Conservation (phyloP, 2,797 vertebrate species). For the Denticeps clupeoides region DNA sequence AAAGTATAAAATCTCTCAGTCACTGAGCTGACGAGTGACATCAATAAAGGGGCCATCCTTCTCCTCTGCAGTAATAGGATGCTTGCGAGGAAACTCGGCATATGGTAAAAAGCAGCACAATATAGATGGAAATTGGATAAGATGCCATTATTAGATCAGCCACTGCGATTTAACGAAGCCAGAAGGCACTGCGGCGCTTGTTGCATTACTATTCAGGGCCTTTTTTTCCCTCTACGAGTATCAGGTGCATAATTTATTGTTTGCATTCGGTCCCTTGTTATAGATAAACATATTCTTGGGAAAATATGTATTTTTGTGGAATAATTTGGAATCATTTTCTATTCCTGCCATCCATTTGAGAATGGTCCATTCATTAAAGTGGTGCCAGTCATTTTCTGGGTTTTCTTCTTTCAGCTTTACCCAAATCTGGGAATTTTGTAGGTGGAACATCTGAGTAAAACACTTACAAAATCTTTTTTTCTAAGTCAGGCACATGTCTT, state of each 20-base stretch:
- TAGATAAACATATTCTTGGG: slow-evolving; percentile 28
- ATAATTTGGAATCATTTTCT: slow-evolving; percentile 13
- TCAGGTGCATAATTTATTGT: slow-evolving; percentile 36
- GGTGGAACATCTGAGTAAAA: too few species aligned
- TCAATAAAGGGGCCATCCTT: slow-evolving; percentile 25
- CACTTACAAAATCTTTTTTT: too few species aligned
- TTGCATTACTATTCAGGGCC: slow-evolving; percentile 11
- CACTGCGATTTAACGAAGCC: slow-evolving; percentile 27
- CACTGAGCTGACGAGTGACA: slow-evolving; percentile 13
- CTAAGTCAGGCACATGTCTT: too few species aligned
- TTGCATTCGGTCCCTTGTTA: slow-evolving; percentile 24
- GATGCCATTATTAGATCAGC: slow-evolving; percentile 32
- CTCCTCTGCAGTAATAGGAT: slow-evolving; percentile 20
- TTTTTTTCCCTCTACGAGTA: slow-evolving; percentile 2
- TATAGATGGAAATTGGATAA: slow-evolving; percentile 46
- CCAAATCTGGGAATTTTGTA: too few species aligned
- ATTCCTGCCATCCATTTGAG: slow-evolving; percentile 11
- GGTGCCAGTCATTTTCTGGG: slow-evolving; percentile 19
- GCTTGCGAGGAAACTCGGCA: slow-evolving; percentile 11
- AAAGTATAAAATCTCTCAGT: too few species aligned
- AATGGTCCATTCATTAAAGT: slow-evolving; percentile 18
- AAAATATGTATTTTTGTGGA: slow-evolving; percentile 24
- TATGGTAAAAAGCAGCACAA: slow-evolving; percentile 26
- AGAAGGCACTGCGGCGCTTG: slow-evolving; percentile 17
- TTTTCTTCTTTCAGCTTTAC: too few species aligned